phyloP scores from a whole-genome alignment of 1,140 invertebrate genomes.

The Leptinotarsa texana region DNA sequence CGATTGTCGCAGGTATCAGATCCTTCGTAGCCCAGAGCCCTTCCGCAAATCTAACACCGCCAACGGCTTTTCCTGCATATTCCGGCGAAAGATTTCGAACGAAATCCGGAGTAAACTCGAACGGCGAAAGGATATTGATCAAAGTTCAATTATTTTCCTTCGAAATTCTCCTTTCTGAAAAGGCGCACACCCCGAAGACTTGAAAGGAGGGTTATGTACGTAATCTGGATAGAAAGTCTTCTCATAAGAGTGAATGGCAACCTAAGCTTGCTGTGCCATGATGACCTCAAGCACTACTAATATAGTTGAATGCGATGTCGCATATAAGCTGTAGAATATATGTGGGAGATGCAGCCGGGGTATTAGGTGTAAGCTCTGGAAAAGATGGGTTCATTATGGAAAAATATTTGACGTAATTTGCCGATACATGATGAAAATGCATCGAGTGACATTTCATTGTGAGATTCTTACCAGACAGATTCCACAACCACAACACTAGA shows the following conservation, averaged over 20 bases:
- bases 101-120: no score
- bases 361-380: not conserved
- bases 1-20: no score
- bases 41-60: no score
- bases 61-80: no score
- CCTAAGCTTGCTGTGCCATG: not conserved
- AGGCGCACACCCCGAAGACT: not conserved
- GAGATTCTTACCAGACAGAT: no score
- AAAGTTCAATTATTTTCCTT: constrained; percentile 21
- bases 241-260: constrained; percentile 12
- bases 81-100: no score
- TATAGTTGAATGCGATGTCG: not conserved
- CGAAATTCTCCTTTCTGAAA: not conserved
- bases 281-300: constrained; percentile 19
- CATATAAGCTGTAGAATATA: constrained; percentile 8
- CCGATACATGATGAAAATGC: no score
- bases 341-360: not conserved
- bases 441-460: no score
- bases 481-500: no score
- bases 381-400: no score
- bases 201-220: constrained; percentile 14
- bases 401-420: no score
- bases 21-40: no score
- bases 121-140: constrained; percentile 12
- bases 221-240: constrained; percentile 11